Evolutionary conservation across 2,888 invertebrate genomes (phyloP), one percentile per base, ranked within the genome.

Genomic region (Trisateles emortualis): DNA sequence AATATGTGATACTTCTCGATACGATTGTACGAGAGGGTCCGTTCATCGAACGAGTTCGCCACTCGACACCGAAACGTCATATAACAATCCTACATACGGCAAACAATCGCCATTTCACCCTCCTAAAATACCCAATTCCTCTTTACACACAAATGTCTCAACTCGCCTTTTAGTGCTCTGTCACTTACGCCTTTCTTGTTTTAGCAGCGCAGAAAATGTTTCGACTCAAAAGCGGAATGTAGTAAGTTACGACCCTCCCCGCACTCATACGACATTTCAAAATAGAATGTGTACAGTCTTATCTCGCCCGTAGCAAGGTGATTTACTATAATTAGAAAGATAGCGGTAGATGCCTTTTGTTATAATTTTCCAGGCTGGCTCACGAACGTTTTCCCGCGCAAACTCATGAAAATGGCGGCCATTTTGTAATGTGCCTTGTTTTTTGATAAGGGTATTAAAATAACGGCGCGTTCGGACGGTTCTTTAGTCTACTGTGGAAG

Each of bases 261-360:
- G 70, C 75, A 78, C 81, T 78, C 82, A 84, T 88, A 84, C 78
- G 84, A 76, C 89, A 74, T 90, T 90, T 83, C 71, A 74, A 74
- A 70, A 65, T 71, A 64, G 76, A 74, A 78, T 75, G 80, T 80
- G 78, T 78, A 84, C 81, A 82, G 86, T 81, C 88, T 92, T 92
- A 92, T 92, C 92, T 92, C 78, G 88, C 85, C 88, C 87, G 87
- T 91, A 88, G 91, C 89, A 88, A 92, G 92, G 91, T 92, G 92
- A 92, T 92, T 91, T 92, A 92, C 90, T 90, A 92, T 93, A 93
- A 93, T 93, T 93, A 93, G 91, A 91, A 89, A 93, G 93, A 93
- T 93, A 93, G 92, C 92, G 90, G 88, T 89, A 86, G 92, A 90
- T 89, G 91, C 90, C 92, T 92, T 90, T 92, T 92, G 92, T 92